Evolutionary conservation across 2,888 invertebrate genomes (phyloP), one percentile per base, ranked within the genome.

Genomic region (Venusia cambrica): DNA sequence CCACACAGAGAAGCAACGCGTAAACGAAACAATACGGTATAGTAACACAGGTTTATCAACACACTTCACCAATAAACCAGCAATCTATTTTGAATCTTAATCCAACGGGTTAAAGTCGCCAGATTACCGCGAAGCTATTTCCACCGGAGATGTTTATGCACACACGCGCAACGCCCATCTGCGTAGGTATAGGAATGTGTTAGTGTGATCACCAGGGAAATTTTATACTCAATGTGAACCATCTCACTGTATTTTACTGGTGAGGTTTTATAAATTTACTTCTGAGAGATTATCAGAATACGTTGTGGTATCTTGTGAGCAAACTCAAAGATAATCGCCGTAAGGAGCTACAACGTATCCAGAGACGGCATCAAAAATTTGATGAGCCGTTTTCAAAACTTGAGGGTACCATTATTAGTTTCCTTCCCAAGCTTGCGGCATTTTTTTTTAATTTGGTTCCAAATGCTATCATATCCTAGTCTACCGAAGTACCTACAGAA

Each of bases 1-100:
- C 68, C 80, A 83, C 84, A 85, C 83, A 83, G 75, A 81, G 73
- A 73, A 74, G 74, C 77, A 75, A 73, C 76, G 76, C 77, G 78
- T 83, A 80, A 84, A 83, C 83, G 83, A 81, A 85, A 87, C 85
- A 87, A 87, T 87, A 87, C 85, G 84, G 84, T 84, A 84, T 74
- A 80, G 75, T 66, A 69, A 72, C 62, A 75, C 84, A 75, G 75
- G 65, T 66, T 69, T 77, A 73, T 58, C 55, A 55, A 54, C 70
- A 65, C 70, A 63, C 57, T 48, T 56, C 25, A 33, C 48, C 48
- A 53, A 44, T 48, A 45, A 27, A 34, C 38, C 36, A 14, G 18
- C 52, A 30, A 52, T 46, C 50, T 28, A 58, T 45, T 51, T 40
- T 54, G 19, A 26, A 61, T 70, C 55, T 53, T 75, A 65, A 18